Conservation (phyloP, 1,140 invertebrate species). For the Parasteatoda tepidariorum region DNA sequence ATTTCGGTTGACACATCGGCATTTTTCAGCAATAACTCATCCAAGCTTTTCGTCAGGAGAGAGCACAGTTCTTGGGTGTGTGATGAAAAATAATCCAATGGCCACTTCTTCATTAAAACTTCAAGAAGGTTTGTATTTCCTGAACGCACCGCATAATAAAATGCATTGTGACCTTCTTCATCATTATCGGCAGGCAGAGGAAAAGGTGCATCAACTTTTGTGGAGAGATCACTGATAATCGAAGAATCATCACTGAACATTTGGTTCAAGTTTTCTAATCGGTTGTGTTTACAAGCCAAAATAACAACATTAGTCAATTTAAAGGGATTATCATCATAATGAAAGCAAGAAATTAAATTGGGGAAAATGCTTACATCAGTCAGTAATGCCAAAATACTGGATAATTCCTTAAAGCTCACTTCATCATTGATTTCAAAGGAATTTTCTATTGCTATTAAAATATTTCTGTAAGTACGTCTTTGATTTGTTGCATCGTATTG, state of each 20-base stretch:
- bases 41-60: background rate
- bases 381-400: too few relatives aligned
- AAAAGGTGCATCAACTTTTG: background rate
- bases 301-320: slow-evolving; percentile 2
- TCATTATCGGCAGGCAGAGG: too few relatives aligned
- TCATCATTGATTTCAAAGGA: background rate
- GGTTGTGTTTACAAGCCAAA: too few relatives aligned
- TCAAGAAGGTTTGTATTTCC: background rate
- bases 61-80: background rate
- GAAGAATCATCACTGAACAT: too few relatives aligned
- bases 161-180: slow-evolving; percentile 36
- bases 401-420: background rate
- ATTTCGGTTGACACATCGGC: slow-evolving; percentile 9
- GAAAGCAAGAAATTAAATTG: too few relatives aligned
- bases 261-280: background rate
- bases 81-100: background rate
- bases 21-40: slow-evolving; percentile 31
- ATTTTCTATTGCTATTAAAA: background rate
- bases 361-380: too few relatives aligned
- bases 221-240: too few relatives aligned
- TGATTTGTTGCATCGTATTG: too few relatives aligned
- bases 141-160: slow-evolving; percentile 38
- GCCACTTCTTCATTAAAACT: slow-evolving; percentile 25
- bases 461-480: background rate
- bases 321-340: too few relatives aligned